phyloP scores from a whole-genome alignment of 2,797 vertebrate species.

The Dromococcyx pavoninus region DNA sequence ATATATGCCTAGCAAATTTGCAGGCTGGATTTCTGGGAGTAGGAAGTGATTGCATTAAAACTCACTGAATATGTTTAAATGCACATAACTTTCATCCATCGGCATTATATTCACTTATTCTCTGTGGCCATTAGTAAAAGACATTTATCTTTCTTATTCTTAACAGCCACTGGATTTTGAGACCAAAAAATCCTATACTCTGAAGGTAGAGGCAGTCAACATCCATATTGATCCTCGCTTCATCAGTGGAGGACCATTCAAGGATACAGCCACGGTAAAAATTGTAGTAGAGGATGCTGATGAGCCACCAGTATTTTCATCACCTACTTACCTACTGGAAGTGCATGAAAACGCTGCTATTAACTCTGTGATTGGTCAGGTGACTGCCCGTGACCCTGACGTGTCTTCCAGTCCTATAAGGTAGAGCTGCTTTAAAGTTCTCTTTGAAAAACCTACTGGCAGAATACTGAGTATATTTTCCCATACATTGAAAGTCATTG shows the following conservation, averaged over 20 bases:
- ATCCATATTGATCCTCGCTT: constrained; percentile 85
- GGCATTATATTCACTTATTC: constrained; percentile 68
- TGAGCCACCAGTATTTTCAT: constrained; percentile 92
- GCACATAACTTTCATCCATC: constrained; percentile 70
- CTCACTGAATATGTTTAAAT: constrained; percentile 54
- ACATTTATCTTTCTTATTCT: constrained; percentile 75
- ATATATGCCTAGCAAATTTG: constrained; percentile 62
- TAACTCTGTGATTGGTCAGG: constrained; percentile 90
- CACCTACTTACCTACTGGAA: constrained; percentile 87
- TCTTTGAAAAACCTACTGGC: background rate
- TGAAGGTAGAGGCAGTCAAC: constrained; percentile 94
- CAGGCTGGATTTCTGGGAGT: constrained; percentile 33
- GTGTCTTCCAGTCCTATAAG: constrained; percentile 86
- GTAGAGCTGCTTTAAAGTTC: constrained; percentile 72
- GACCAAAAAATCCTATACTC: constrained; percentile 89
- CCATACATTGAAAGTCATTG: background rate
- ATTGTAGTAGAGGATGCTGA: constrained; percentile 91
- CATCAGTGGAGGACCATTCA: constrained; percentile 86
- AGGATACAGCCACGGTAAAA: constrained; percentile 93
- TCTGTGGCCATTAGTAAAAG: constrained; percentile 73
- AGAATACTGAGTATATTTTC: background rate
- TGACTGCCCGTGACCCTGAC: constrained; percentile 91
- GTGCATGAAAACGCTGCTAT: constrained; percentile 92
- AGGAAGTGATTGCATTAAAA: constrained; percentile 63
- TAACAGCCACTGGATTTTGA: constrained; percentile 93